A percentile compares a stretch with the other conserved stretches of the same genome.
Evolutionary conservation across 23 tunicate species (phyloP).

Genomic region (Halocynthia roretzi): DNA sequence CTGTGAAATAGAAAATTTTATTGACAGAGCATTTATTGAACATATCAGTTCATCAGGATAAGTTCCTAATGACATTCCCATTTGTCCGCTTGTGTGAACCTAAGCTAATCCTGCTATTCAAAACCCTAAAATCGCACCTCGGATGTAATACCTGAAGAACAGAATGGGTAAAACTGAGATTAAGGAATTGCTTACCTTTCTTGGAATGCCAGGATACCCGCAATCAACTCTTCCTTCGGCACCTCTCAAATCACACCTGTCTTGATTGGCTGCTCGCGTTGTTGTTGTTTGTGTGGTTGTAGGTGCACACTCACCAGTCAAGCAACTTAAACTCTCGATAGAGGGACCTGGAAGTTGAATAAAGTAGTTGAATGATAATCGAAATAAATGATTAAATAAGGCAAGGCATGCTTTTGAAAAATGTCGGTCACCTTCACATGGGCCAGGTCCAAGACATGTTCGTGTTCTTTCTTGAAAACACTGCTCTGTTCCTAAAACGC

Average conservation of each 20-base stretch:
- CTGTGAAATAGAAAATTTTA: neutral
- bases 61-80: no score
- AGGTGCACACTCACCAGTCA: neutral
- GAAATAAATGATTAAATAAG: neutral
- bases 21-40: neutral
- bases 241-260: neutral
- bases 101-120: no score
- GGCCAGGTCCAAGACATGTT: neutral
- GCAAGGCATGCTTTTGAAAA: neutral
- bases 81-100: no score
- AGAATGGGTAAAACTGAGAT: neutral
- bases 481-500: neutral
- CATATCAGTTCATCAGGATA: neutral
- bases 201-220: conserved; percentile 7
- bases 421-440: neutral
- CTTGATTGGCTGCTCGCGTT: neutral
- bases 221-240: neutral
- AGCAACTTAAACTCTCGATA: neutral
- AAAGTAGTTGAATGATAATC: neutral
- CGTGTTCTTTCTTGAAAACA: neutral
- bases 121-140: no score
- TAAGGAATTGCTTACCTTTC: neutral
- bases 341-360: neutral
- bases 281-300: neutral
- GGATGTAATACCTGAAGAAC: no score